Evolutionary conservation across 2,797 vertebrate genomes (phyloP), one percentile per base, ranked within the genome.

Genomic region (Bradypodion pumilum): DNA sequence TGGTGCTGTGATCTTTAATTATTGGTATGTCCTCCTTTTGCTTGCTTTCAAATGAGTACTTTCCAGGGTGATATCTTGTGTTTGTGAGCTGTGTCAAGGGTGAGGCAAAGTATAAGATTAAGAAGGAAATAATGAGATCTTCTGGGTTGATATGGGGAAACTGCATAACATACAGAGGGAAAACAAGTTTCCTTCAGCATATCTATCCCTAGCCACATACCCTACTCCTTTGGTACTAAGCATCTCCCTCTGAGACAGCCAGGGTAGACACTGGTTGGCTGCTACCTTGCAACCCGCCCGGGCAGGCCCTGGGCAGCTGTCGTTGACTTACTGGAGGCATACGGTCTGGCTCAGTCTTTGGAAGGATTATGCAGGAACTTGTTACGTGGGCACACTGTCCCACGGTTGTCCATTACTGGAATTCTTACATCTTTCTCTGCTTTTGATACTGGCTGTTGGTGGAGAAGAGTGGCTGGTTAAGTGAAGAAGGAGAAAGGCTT

Each of bases 391-490:
- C 80, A 49, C 23, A 0, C 32, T 25, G 9, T 23, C 1, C 59
- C 21, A 0, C 6, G 1, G 65, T 8, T 7, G 3, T 16, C 35
- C 37, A 59, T 59, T 9, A 32, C 42, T 49, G 80, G 27, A 40
- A 72, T 70, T 76, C 65, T 35, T 76, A 65, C 46, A 32, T 23
- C 62, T 72, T 25, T 9, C 62, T 60, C 49, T 44, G 7, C n/a
- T 1, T 32, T 66, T 66, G 3, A 0, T 12, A 0, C 32, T 1
- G 29, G 0, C 2, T 5, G 1, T 62, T 0, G 0, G 60, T 19
- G 63, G 1, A 9, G 12, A 0, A 0, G 1, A 46, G 0, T 19
- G 74, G 59, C 79, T 4, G 19, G 0, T 16, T 10, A 2, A 3
- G 1, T 25, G 60, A 4, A 23, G 60, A 4, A 23, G 6, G 23